These are phyloP conservation scores for Sterrhoptilus dennistouni DNA, from an alignment of 2,113 vertebrate genomes.

Conservation along the genomic window DNA sequence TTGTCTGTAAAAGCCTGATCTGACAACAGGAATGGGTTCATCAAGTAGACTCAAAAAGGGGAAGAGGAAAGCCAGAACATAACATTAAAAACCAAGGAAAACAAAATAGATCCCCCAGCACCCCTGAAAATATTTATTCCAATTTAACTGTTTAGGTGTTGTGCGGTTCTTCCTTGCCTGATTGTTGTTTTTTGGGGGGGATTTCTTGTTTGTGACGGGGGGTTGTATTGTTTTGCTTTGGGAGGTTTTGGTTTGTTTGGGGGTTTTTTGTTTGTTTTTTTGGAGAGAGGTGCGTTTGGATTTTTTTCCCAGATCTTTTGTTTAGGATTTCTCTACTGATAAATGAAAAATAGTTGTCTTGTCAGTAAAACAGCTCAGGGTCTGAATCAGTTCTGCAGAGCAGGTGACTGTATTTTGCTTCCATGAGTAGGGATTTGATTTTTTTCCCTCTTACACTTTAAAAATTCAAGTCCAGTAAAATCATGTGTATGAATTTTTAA, in stretches of 20 bases:
- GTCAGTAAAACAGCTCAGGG: neutral
- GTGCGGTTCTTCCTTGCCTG: accelerated
- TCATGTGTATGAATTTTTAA: neutral
- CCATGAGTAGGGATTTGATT: neutral
- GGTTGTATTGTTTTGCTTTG: neutral
- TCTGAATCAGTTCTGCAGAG: neutral
- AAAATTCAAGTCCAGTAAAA: neutral
- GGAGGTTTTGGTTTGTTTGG: neutral
- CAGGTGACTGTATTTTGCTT: neutral
- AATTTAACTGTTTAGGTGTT: neutral
- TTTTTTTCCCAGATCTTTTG: neutral
- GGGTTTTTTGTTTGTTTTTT: too few species aligned
- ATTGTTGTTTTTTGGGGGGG: accelerated
- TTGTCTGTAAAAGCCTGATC: neutral
- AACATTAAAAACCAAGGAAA: neutral
- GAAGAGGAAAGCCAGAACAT: neutral
- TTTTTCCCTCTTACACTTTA: neutral
- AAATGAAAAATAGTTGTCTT: neutral
- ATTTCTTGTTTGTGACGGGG: neutral
- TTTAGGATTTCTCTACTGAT: neutral
- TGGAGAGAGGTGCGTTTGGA: accelerated
- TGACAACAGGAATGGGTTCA: neutral
- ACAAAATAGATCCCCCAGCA: accelerated
- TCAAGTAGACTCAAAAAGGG: neutral
- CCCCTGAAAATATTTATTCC: neutral